Evolutionary conservation across 2,888 invertebrate genomes (phyloP).

Genomic region (Hirtodrosophila confusa): DNA sequence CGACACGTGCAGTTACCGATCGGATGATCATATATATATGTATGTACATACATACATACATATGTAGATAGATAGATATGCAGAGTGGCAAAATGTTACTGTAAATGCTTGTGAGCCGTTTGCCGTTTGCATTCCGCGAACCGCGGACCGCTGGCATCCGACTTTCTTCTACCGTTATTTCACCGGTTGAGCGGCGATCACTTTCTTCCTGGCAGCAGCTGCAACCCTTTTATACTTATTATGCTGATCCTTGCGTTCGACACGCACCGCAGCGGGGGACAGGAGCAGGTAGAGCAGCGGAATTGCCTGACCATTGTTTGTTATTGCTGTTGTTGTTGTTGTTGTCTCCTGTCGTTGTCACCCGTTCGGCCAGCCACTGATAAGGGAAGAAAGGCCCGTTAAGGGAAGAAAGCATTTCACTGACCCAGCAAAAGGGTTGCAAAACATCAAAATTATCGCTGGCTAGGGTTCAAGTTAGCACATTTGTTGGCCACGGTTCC

Average conservation of each 20-base stretch:
- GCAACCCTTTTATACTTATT: conserved; percentile 11
- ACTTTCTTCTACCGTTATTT: conserved; percentile 53
- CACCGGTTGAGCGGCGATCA: conserved; percentile 39
- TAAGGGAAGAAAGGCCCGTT: conserved; percentile 6
- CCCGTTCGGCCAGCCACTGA: conserved; percentile 21
- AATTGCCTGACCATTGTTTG: conserved; percentile 36
- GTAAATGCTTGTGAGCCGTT: background rate
- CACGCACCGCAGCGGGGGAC: conserved; percentile 32
- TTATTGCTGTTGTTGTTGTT: conserved; percentile 11
- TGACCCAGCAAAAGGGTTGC: conserved; percentile 37
- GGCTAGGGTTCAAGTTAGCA: conserved; percentile 20
- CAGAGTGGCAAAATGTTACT: conserved; percentile 2
- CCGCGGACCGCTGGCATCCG: conserved; percentile 12
- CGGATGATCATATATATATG: conserved; percentile 2
- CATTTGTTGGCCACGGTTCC: background rate
- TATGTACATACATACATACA: background rate
- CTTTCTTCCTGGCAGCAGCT: conserved; percentile 36
- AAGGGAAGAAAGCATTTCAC: conserved; percentile 67
- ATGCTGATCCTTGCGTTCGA: conserved; percentile 35
- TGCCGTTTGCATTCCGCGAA: conserved; percentile 11
- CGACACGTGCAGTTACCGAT: conserved; percentile 32
- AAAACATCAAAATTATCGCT: conserved; percentile 14
- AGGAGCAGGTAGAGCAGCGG: conserved; percentile 22
- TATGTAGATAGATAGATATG: background rate
- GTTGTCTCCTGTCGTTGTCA: conserved; percentile 20